Conservation (phyloP, 2,888 invertebrate genomes). For the Embidobia sp. region DNA sequence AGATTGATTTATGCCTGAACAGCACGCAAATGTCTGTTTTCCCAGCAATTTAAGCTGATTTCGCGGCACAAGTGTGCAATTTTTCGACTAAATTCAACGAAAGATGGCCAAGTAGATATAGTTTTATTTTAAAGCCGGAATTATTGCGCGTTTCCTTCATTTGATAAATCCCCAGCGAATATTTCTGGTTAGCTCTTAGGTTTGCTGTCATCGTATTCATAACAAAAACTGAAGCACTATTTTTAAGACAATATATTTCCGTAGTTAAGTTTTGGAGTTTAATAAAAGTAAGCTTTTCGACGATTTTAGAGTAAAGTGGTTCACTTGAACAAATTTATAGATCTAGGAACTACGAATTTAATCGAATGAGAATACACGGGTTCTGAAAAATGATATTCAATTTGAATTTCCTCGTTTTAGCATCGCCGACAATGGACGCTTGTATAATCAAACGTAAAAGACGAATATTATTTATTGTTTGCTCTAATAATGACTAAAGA, state of each 20-base stretch:
- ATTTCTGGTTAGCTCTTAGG: conserved; percentile 1
- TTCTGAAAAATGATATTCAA: no score
- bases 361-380: no score
- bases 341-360: conserved; percentile 23
- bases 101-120: conserved; percentile 31
- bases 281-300: background rate
- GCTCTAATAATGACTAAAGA: no score
- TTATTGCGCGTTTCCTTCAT: conserved; percentile 3
- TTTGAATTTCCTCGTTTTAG: no score
- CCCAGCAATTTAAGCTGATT: background rate
- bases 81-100: conserved; percentile 10
- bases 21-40: conserved; percentile 1
- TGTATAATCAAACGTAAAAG: no score
- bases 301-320: background rate
- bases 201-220: conserved; percentile 16
- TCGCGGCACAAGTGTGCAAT: no score
- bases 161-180: conserved; percentile 3
- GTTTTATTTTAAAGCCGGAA: conserved; percentile 17
- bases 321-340: conserved; percentile 18
- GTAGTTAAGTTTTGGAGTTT: conserved; percentile 1
- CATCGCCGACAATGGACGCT: no score
- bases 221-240: conserved; percentile 9
- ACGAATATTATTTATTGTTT: no score
- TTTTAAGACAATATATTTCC: conserved; percentile 12
- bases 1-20: no score